Conservation (phyloP, 2,888 invertebrate species). For the Cephus spinipes region DNA sequence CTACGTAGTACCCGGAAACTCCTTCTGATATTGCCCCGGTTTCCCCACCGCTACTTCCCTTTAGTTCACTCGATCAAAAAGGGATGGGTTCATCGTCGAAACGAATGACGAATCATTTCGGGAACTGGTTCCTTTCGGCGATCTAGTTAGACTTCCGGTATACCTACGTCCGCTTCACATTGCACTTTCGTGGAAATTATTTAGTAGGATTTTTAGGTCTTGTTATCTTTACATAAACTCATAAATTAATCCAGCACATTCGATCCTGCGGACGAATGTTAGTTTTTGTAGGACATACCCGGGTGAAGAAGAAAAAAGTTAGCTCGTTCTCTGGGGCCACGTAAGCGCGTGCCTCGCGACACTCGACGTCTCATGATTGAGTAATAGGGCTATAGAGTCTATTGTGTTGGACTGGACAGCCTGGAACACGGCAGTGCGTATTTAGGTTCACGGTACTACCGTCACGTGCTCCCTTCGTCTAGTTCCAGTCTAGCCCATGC, state of each 20-base stretch:
- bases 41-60: background rate
- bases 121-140: background rate
- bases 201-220: background rate
- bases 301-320: background rate
- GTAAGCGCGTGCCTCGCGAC: conserved; percentile 2
- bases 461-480: background rate
- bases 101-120: background rate
- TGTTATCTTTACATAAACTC: background rate
- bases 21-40: background rate
- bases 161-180: background rate
- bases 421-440: background rate
- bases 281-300: background rate
- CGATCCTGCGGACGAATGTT: background rate
- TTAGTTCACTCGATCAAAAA: background rate
- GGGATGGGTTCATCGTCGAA: background rate
- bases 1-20: background rate
- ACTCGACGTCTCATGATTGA: background rate
- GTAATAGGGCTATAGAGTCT: background rate
- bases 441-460: background rate
- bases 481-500: background rate
- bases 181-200: too few species aligned
- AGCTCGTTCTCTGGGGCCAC: background rate
- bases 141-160: background rate
- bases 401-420: background rate
- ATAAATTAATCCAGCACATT: background rate